phyloP scores from a whole-genome alignment of 1,140 invertebrate genomes.

The Eueides isabella region DNA sequence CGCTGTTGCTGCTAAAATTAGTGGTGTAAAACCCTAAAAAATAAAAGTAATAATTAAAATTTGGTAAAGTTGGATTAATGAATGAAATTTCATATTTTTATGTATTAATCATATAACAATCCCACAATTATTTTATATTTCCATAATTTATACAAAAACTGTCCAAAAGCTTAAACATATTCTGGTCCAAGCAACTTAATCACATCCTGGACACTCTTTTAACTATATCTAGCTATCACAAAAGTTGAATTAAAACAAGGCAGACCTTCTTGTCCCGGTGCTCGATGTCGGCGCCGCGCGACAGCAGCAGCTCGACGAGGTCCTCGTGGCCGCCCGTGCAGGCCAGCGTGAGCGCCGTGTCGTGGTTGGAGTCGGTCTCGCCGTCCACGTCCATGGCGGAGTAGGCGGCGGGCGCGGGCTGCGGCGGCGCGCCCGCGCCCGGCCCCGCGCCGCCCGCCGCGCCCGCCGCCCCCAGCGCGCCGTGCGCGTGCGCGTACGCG shows the following conservation, averaged over 20 bases:
- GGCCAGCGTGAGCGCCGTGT: slow-evolving; percentile 98
- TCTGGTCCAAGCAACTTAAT: too few relatives aligned
- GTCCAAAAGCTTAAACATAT: too few relatives aligned
- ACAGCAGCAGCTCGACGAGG: slow-evolving; percentile 94
- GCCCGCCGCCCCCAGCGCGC: slow-evolving; percentile 77
- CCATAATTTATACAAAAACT: too few relatives aligned
- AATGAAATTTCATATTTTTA: too few relatives aligned
- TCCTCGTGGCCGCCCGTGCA: slow-evolving; percentile 98
- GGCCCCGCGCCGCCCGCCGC: slow-evolving; percentile 63
- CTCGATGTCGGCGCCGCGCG: slow-evolving; percentile 96
- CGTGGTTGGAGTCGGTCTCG: slow-evolving; percentile 98
- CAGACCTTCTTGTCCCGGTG: slow-evolving; percentile 97
- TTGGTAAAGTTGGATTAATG: not conserved
- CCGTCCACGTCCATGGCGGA: slow-evolving; percentile 95
- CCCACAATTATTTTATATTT: too few relatives aligned
- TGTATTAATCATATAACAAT: too few relatives aligned
- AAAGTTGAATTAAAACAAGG: too few relatives aligned
- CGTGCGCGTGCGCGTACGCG: slow-evolving; percentile 48
- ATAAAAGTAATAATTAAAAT: slow-evolving; percentile 5
- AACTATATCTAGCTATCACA: too few relatives aligned
- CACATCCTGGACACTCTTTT: too few relatives aligned
- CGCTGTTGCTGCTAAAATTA: slow-evolving; percentile 98
- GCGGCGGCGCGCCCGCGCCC: slow-evolving; percentile 73
- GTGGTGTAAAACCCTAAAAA: slow-evolving; percentile 93
- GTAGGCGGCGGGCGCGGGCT: slow-evolving; percentile 81